phyloP scores from a whole-genome alignment of 2,888 invertebrate species.

The Clistopyga incitator region DNA sequence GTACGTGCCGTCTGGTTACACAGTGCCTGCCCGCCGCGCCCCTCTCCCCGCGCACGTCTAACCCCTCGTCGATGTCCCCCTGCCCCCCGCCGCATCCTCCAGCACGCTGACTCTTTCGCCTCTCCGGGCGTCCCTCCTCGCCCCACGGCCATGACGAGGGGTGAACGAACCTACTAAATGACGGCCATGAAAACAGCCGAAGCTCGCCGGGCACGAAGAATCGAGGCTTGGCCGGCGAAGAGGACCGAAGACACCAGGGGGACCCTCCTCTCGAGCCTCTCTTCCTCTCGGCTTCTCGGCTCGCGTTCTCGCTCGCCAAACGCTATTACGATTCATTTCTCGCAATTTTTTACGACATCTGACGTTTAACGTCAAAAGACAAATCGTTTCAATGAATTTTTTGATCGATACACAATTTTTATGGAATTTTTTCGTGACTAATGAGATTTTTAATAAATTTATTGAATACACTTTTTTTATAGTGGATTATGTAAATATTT shows the following conservation, averaged over 20 bases:
- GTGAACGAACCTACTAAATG: conserved; percentile 85
- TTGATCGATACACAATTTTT: too few relatives aligned
- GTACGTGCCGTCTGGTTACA: conserved; percentile 80
- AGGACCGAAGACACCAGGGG: conserved; percentile 77
- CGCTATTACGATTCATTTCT: conserved; percentile 35
- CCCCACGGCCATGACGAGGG: conserved; percentile 79
- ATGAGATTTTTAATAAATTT: too few relatives aligned
- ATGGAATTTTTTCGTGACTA: too few relatives aligned
- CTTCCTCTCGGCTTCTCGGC: conserved; percentile 50
- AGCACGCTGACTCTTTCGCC: conserved; percentile 64
- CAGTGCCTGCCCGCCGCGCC: conserved; percentile 68
- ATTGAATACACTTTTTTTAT: too few relatives aligned
- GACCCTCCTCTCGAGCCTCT: conserved; percentile 65
- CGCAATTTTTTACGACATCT: not conserved
- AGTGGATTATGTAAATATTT: too few relatives aligned
- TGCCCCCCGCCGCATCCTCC: conserved; percentile 60
- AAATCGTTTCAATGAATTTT: too few relatives aligned
- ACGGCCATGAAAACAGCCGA: conserved; percentile 85
- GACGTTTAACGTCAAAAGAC: not conserved
- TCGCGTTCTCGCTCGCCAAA: conserved; percentile 11
- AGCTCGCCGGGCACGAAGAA: conserved; percentile 80
- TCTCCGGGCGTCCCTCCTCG: conserved; percentile 63
- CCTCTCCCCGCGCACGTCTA: conserved; percentile 60
- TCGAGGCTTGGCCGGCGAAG: conserved; percentile 79
- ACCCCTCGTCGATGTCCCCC: conserved; percentile 60